Conservation (phyloP, 1,140 invertebrate genomes). For the Leucophenga varia region DNA sequence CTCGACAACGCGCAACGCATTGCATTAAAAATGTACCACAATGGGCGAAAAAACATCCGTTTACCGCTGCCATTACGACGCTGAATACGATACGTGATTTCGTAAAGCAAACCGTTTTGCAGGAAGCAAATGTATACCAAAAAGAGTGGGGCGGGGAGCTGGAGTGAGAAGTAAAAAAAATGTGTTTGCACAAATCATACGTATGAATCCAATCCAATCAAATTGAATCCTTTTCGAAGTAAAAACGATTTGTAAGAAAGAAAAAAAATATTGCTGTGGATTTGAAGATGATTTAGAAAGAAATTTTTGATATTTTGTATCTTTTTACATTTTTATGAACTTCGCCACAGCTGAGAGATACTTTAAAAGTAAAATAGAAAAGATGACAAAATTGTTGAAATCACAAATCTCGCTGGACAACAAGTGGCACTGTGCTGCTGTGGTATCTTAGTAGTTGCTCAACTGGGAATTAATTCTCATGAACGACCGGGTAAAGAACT, state of each 20-base stretch:
- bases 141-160: not conserved
- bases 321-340: too few relatives aligned
- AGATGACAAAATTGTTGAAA: too few relatives aligned
- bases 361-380: too few relatives aligned
- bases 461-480: too few relatives aligned
- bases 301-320: too few relatives aligned
- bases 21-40: constrained; percentile 53
- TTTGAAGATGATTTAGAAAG: too few relatives aligned
- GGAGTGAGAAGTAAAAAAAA: not conserved
- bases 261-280: constrained; percentile 26
- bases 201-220: constrained; percentile 44
- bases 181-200: constrained; percentile 35
- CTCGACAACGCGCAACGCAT: too few relatives aligned
- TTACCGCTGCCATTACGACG: constrained; percentile 32
- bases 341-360: too few relatives aligned
- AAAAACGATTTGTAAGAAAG: not conserved
- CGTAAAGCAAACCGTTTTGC: not conserved
- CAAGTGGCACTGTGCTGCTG: too few relatives aligned
- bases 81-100: constrained; percentile 30
- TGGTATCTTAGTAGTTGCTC: too few relatives aligned
- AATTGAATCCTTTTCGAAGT: constrained; percentile 46
- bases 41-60: constrained; percentile 45
- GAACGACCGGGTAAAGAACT: too few relatives aligned
- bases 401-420: too few relatives aligned
- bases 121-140: not conserved